Evolutionary conservation across 2,797 vertebrate species (phyloP).

Genomic region (Myotis daubentonii): DNA sequence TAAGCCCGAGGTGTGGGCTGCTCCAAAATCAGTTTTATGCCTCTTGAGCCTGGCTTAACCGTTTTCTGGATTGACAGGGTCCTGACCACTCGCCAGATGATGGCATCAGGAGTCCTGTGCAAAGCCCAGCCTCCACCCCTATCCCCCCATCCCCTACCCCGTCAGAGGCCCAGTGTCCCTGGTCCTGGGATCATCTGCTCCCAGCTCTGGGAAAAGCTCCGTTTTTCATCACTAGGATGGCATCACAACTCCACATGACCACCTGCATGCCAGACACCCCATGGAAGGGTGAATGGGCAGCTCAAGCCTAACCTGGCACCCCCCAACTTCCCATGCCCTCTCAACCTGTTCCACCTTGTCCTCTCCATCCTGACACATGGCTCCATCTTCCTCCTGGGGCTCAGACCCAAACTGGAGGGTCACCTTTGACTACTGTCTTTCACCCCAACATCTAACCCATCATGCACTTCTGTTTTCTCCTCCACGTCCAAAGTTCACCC

Average conservation of each 20-base stretch:
- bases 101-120: background rate
- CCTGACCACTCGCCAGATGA: background rate
- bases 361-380: background rate
- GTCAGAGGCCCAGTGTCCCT: background rate
- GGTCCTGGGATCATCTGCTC: background rate
- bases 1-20: background rate
- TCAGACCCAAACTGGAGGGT: background rate
- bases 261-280: background rate
- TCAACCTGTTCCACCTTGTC: rapidly evolving
- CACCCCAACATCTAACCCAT: background rate
- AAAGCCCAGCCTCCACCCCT: background rate
- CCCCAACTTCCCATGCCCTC: background rate
- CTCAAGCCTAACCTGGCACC: background rate
- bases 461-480: background rate
- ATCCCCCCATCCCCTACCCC: background rate
- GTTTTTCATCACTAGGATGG: background rate
- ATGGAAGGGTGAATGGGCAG: background rate
- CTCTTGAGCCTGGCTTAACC: background rate
- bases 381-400: background rate
- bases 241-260: background rate
- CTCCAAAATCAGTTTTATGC: background rate
- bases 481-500: background rate
- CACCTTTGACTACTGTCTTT: background rate
- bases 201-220: background rate
- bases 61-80: background rate